Percentiles rank a stretch among this genome's conserved stretches.
Evolutionary conservation across 2,113 vertebrate species (phyloP).

Genomic region (Marcusenius ussheri): DNA sequence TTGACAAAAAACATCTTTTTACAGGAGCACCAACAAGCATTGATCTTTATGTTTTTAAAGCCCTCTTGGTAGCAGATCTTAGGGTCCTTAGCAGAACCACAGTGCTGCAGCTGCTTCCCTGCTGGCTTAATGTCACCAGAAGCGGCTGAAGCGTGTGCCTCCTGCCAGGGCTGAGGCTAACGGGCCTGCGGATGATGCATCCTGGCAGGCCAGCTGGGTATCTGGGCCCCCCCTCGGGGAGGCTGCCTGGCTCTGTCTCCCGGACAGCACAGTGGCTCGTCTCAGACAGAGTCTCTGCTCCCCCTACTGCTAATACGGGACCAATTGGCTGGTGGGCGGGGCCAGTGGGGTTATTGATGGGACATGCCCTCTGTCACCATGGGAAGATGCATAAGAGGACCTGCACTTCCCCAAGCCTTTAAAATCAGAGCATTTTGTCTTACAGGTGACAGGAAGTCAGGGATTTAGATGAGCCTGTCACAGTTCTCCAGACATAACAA

Average conservation of each 20-base stretch:
- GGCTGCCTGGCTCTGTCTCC: not conserved
- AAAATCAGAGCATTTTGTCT: not conserved
- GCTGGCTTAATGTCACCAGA: not conserved
- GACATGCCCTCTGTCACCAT: not conserved
- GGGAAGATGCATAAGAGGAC: not conserved
- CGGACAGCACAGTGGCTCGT: not conserved
- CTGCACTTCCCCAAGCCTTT: not conserved
- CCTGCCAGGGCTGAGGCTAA: not conserved
- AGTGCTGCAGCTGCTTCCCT: not conserved
- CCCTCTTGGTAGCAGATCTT: not conserved
- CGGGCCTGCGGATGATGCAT: not conserved
- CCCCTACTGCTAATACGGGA: not conserved
- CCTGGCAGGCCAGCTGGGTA: not conserved
- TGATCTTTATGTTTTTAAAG: not conserved
- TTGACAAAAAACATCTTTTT: not conserved
- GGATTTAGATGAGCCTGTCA: not conserved
- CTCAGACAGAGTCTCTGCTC: not conserved
- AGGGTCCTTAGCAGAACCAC: not conserved
- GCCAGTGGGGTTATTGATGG: not conserved
- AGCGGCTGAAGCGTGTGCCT: not conserved
- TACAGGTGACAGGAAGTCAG: not conserved
- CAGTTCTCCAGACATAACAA: not conserved
- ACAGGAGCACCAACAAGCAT: not conserved
- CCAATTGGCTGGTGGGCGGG: not conserved
- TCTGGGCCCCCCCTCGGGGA: not conserved